Evolutionary conservation across 1,140 invertebrate genomes (phyloP).

Genomic region (Monomorium pharaonis): DNA sequence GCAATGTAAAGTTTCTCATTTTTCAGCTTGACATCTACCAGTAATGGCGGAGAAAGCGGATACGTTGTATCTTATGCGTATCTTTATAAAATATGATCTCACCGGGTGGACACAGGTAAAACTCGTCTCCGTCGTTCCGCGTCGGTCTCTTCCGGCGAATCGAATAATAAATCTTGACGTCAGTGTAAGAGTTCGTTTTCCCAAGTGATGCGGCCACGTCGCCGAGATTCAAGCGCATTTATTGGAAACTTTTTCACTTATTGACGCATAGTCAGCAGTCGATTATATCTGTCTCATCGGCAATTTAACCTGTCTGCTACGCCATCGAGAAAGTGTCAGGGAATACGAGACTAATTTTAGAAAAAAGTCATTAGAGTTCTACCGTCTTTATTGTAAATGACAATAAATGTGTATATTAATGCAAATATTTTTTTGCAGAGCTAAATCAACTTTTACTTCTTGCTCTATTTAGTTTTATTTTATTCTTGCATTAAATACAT

Average conservation of each 20-base stretch:
- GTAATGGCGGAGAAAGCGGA: conserved; percentile 22
- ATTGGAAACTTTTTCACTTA: conserved; percentile 18
- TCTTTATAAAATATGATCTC: conserved; percentile 59
- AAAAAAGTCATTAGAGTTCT: background rate
- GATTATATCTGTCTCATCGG: conserved; percentile 8
- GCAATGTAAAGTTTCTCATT: background rate
- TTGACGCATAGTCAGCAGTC: conserved; percentile 15
- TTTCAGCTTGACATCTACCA: background rate
- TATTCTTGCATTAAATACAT: background rate
- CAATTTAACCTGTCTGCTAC: background rate
- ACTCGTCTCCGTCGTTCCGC: background rate
- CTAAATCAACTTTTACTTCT: background rate
- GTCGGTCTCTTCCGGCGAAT: background rate
- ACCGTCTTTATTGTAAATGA: background rate
- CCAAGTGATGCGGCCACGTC: background rate
- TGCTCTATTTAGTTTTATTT: background rate
- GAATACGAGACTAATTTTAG: background rate
- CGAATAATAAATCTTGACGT: conserved; percentile 52
- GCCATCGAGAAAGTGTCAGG: background rate
- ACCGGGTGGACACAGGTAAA: background rate
- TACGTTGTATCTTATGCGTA: background rate
- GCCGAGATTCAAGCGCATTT: background rate
- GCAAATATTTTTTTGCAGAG: background rate
- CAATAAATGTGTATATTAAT: background rate
- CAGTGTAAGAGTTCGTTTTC: background rate